Evolutionary conservation across 2,888 invertebrate species (phyloP).

Genomic region (Archips xylosteana): DNA sequence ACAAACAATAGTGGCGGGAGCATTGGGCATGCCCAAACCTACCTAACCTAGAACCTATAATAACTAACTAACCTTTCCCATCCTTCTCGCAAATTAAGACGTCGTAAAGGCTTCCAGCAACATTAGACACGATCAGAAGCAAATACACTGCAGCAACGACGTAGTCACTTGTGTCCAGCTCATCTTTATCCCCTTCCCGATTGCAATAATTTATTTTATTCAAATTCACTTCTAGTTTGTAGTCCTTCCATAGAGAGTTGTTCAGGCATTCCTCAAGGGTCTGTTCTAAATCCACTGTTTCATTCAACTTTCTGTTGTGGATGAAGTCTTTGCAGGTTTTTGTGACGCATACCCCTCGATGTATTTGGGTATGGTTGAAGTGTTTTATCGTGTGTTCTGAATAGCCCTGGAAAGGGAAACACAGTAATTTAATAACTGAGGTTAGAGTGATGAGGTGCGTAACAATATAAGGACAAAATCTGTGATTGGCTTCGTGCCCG

Average conservation of each 20-base stretch:
- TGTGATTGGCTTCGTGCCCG: no score
- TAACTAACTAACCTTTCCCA: conserved; percentile 31
- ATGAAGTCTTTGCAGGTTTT: conserved; percentile 59
- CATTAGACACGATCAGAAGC: conserved; percentile 63
- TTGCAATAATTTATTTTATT: conserved; percentile 66
- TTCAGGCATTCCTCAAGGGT: conserved; percentile 73
- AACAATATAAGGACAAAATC: no score
- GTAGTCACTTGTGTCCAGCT: conserved; percentile 62
- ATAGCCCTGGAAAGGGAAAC: conserved; percentile 63
- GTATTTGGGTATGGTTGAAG: conserved; percentile 74
- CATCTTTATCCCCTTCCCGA: conserved; percentile 51
- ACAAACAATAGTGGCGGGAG: no score
- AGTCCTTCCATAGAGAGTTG: conserved; percentile 61
- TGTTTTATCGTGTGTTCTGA: conserved; percentile 69
- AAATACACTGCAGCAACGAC: conserved; percentile 63
- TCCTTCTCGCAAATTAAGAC: conserved; percentile 22
- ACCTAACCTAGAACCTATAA: no score
- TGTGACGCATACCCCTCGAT: conserved; percentile 72
- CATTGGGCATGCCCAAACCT: no score
- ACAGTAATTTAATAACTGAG: not conserved
- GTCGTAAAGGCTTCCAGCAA: conserved; percentile 70
- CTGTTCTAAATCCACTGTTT: conserved; percentile 51
- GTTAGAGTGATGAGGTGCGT: not conserved
- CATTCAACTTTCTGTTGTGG: conserved; percentile 47
- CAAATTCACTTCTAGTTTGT: conserved; percentile 63